These are phyloP conservation scores for Pangasius krempfi DNA, from an alignment of 2,797 vertebrate species.

Conservation along the genomic window DNA sequence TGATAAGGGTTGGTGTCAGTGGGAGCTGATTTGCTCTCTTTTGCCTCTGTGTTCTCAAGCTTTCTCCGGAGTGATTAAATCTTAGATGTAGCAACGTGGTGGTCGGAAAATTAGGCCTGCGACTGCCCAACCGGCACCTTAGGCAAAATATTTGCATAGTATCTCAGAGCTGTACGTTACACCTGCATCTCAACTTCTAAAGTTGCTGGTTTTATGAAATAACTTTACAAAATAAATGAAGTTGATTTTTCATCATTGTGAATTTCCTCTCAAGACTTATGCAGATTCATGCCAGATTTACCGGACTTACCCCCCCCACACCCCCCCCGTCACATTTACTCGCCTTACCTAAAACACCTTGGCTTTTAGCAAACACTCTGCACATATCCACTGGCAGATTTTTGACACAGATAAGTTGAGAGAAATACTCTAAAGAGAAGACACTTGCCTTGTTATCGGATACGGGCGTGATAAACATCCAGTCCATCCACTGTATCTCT, in stretches of 20 bases:
- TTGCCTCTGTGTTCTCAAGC: conserved; percentile 29
- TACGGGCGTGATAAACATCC: conserved; percentile 40
- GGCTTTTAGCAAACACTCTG: neutral
- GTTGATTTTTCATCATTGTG: neutral
- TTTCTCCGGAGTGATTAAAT: conserved; percentile 34
- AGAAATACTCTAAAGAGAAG: conserved; percentile 30
- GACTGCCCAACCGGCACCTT: conserved; percentile 21
- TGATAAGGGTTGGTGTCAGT: conserved; percentile 27
- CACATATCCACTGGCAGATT: conserved; percentile 26
- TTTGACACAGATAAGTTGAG: conserved; percentile 14
- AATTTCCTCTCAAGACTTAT: neutral
- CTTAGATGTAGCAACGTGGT: conserved; percentile 13
- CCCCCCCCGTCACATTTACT: neutral
- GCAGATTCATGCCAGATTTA: neutral
- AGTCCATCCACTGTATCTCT: conserved; percentile 17
- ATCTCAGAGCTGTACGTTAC: neutral
- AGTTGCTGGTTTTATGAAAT: neutral
- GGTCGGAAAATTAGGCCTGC: conserved; percentile 32
- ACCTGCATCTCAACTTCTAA: conserved; percentile 9
- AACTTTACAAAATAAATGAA: neutral
- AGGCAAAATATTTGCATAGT: conserved; percentile 36
- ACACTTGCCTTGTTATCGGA: conserved; percentile 49
- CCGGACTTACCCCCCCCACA: too few relatives aligned
- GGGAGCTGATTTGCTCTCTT: conserved; percentile 20
- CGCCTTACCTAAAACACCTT: neutral